These are phyloP conservation scores for Hozukius guyotensis DNA, from an alignment of 2,797 vertebrate genomes.

Conservation along the genomic window DNA sequence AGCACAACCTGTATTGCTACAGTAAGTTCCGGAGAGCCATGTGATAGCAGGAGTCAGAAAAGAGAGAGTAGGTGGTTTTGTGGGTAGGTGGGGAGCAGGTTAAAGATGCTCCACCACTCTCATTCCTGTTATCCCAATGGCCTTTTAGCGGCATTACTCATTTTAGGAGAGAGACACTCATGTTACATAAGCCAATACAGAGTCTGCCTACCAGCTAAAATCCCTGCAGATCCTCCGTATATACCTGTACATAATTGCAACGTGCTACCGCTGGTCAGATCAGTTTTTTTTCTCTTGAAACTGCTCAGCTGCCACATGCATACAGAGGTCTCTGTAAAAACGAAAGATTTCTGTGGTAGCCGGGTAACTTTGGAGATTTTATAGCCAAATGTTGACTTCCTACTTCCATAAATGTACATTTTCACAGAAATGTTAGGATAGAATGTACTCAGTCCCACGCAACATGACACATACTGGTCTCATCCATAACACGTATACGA, in stretches of 20 bases:
- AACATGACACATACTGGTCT: not conserved
- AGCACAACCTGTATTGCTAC: conserved; percentile 35
- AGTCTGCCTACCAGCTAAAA: conserved; percentile 60
- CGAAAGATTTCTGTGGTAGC: not conserved
- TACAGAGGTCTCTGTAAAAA: not conserved
- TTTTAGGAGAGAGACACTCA: conserved; percentile 69
- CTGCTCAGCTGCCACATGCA: not conserved
- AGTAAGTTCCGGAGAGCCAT: conserved; percentile 31
- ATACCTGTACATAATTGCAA: conserved; percentile 53
- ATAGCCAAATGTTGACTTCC: not conserved
- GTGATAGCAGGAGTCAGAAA: conserved; percentile 38
- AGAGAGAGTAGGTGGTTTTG: conserved; percentile 64
- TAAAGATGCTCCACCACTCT: conserved; percentile 63
- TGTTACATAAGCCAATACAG: conserved; percentile 69
- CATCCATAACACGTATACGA: not conserved
- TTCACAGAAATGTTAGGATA: not conserved
- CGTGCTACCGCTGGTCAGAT: conserved; percentile 19
- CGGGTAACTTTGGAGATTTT: not conserved
- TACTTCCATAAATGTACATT: not conserved
- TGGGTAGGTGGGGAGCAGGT: conserved; percentile 72
- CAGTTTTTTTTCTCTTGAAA: conserved; percentile 7
- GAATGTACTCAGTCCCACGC: not conserved
- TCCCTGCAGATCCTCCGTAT: conserved; percentile 44
- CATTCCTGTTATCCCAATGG: conserved; percentile 65
- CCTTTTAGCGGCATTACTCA: conserved; percentile 72